Base-by-base conservation (phyloP, 2,888 invertebrate species). In the Trilocha varians region DNA sequence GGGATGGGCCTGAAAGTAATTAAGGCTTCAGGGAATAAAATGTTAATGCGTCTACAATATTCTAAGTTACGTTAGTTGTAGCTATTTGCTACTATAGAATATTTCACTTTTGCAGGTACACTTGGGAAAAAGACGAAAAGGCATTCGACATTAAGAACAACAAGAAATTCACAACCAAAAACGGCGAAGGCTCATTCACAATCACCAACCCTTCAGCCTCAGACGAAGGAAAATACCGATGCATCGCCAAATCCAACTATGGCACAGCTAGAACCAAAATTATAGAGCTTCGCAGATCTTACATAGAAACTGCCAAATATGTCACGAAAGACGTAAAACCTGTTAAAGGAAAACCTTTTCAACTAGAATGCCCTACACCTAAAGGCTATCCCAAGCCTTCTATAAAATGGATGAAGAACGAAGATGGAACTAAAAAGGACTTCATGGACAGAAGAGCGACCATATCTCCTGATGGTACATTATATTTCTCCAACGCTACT, bases 401-500 rank as follows among this genome's bases (percentile, higher is more conserved):
- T 4, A 71, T 82, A 0, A 51, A 55, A 0, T 83, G 83, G 83
- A 57, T 62, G 38, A 65, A 59, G 1, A 44, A 48, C 5, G 52
- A 55, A 0, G 66, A 70, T 3, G 61, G 65, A 0, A 55, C 53
- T 1, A 56, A 61, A 2, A 35, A 57, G 0, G 62, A 67, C 9
- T 49, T 48, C 0, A 61, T 63, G 0, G 63, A 64, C 39, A 53
- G 60, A 0, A 61, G 78, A 2, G 65, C 72, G 1, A 72, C 73
- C 1, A 44, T 65, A 0, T 69, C 73, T 0, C 76, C 77, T 1
- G 72, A 74, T 2, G 78, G 78, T 0, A 63, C 65, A 0, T 44
- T 83, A 1, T 80, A 65, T 53, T 77, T 83, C 45, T 65, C 79
- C 0, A 78, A 72, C 32, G 64, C 78, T 0, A 74, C 70, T 0